Base-by-base conservation (phyloP, 1,140 invertebrate genomes). In the Drosophila micromelanica region DNA sequence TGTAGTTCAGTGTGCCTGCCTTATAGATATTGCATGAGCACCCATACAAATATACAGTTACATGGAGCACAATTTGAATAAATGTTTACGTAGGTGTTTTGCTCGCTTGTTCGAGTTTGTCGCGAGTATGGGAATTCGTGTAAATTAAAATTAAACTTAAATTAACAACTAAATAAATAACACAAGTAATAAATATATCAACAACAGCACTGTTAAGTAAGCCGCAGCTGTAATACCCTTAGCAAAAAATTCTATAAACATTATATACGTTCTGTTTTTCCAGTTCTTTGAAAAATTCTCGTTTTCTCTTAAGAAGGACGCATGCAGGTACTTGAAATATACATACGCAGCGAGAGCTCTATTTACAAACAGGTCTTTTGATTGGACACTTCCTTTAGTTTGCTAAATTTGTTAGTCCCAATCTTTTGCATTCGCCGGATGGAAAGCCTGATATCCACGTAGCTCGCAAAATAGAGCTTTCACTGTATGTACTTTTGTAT, bases 1-100 rank as follows among this genome's bases (percentile, higher is more conserved):
- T 57, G 17, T 11, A 57, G 55, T 55, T 37, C 27, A 35, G n/a
- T 46, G n/a, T 46, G 32, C 27, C 35, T 13, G 59, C 59, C 49
- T 54, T 20, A 51, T 54, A 62, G 38, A 62, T 37, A 20, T 27
- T 56, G 13, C 9, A 32, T 45, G 12, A 1, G 9, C 9, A 23
- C 5, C 6, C 32, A 40, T 12, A 57, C 11, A 20, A 2, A 15
- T 8, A 54, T 15, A 42, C 27, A 30, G 43, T 20, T 57, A 51
- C 23, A 42, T 35, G 52, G 38, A 20, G 52, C 57, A 43, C 59
- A 49, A 62, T 77, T 82, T 86, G 70, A 46, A 60, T 71, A 87
- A 87, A 89, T 79, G 79, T 87, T 82, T 79, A 72, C 84, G 82
- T 87, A 89, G 84, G 82, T 82, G 76, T 62, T 49, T 56, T 38